Evolutionary conservation across 1,140 invertebrate genomes (phyloP).

Genomic region (Hydropsyche tenuis): DNA sequence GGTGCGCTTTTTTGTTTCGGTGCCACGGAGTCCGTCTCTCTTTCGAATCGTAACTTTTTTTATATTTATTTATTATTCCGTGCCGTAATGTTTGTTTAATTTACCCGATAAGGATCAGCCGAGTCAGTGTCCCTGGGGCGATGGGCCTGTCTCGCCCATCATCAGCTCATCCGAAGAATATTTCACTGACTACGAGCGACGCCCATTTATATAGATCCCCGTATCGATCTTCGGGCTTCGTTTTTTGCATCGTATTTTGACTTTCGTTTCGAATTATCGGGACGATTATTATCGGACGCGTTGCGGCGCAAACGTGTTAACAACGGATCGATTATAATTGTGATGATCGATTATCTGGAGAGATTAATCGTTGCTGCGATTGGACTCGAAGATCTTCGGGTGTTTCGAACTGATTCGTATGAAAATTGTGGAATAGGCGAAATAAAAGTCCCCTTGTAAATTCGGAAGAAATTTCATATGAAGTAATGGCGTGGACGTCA

Average conservation of each 20-base stretch:
- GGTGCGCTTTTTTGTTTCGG: not conserved
- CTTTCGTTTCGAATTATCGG: not conserved
- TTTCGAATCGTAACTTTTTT: not conserved
- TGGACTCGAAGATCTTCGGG: too few relatives aligned
- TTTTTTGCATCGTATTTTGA: not conserved
- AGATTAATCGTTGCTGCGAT: too few relatives aligned
- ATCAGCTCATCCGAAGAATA: constrained; percentile 20
- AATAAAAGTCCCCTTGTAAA: too few relatives aligned
- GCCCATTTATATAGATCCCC: constrained; percentile 2
- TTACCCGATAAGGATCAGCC: constrained; percentile 36
- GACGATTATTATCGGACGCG: too few relatives aligned
- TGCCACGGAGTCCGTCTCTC: not conserved
- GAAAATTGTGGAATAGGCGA: too few relatives aligned
- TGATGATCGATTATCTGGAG: too few relatives aligned
- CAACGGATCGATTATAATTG: too few relatives aligned
- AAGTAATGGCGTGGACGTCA: too few relatives aligned
- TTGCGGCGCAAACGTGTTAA: too few relatives aligned
- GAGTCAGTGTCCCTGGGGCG: constrained; percentile 33
- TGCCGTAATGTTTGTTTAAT: constrained; percentile 43
- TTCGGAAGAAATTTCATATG: too few relatives aligned
- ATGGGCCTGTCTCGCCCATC: constrained; percentile 24
- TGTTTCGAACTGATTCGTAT: too few relatives aligned
- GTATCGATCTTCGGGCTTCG: not conserved
- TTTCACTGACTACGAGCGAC: constrained; percentile 10
- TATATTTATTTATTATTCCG: constrained; percentile 26